Conservation (phyloP, 2,888 invertebrate species). For the Scaptomyza cyrtandrae region DNA sequence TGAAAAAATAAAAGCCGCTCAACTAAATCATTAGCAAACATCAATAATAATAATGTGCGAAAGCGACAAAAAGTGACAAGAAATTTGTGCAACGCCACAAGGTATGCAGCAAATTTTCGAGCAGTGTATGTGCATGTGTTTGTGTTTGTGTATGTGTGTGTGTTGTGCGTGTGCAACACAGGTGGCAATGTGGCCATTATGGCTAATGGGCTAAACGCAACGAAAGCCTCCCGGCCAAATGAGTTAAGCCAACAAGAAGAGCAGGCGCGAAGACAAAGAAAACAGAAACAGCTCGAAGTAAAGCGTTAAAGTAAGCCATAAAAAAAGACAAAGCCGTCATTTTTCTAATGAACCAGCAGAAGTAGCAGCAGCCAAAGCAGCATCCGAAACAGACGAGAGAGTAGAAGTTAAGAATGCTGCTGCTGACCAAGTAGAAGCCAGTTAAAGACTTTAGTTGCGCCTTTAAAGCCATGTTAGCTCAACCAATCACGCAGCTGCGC, state of each 20-base stretch:
- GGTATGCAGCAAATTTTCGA: conserved; percentile 57
- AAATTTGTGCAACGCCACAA: conserved; percentile 56
- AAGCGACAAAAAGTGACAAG: conserved; percentile 33
- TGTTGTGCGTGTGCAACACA: conserved; percentile 66
- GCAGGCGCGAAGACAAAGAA: conserved; percentile 16
- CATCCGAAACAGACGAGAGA: conserved; percentile 5
- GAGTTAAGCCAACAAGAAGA: conserved; percentile 77
- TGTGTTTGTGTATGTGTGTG: conserved; percentile 11
- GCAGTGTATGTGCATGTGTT: background rate
- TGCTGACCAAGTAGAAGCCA: conserved; percentile 68
- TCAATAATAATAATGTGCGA: conserved; percentile 41
- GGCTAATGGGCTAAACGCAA: conserved; percentile 68
- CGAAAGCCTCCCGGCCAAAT: conserved; percentile 66
- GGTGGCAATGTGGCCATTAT: conserved; percentile 80
- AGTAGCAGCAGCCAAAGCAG: conserved; percentile 3
- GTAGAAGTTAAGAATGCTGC: conserved; percentile 20
- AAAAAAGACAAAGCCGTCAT: conserved; percentile 78
- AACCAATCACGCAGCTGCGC: conserved; percentile 83
- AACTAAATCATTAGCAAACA: conserved; percentile 56
- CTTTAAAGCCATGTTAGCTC: conserved; percentile 60
- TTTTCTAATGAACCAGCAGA: conserved; percentile 74
- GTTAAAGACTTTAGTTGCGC: conserved; percentile 78
- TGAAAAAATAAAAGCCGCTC: conserved; percentile 42
- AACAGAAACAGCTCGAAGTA: conserved; percentile 47
- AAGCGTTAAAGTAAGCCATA: conserved; percentile 79